phyloP scores from a whole-genome alignment of 1,140 invertebrate genomes.

The Zaprionus ghesquierei region DNA sequence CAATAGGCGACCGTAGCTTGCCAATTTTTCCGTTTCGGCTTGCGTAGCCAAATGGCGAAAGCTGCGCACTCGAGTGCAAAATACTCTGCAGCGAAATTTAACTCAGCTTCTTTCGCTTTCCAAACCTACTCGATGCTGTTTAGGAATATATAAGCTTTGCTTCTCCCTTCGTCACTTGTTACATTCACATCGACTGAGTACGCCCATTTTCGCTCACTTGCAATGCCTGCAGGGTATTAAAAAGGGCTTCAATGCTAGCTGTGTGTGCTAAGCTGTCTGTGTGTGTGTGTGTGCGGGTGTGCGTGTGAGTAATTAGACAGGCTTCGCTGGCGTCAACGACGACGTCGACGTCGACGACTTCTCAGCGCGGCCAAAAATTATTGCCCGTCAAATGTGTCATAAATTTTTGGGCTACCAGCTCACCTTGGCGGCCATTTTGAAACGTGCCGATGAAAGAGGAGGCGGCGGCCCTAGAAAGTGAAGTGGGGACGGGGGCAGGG shows the following conservation, averaged over 20 bases:
- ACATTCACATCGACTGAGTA: too few species aligned
- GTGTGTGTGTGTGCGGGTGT: slow-evolving; percentile 2
- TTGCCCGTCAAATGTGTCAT: slow-evolving; percentile 47
- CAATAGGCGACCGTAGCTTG: slow-evolving; percentile 20
- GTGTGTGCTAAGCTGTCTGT: neutral
- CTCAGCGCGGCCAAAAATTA: slow-evolving; percentile 43
- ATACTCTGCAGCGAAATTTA: neutral
- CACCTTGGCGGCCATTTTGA: slow-evolving; percentile 39
- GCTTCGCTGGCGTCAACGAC: slow-evolving; percentile 13
- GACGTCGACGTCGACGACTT: slow-evolving; percentile 18
- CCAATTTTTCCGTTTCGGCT: slow-evolving; percentile 8
- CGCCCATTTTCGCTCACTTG: neutral
- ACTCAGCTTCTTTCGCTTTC: too few species aligned
- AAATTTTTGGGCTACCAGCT: slow-evolving; percentile 29
- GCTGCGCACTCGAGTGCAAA: neutral
- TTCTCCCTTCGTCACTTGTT: neutral
- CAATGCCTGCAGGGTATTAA: neutral
- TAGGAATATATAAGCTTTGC: neutral
- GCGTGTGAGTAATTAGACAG: slow-evolving; percentile 56
- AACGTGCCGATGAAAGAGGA: neutral
- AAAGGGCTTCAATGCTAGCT: neutral
- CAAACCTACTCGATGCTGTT: too few species aligned
- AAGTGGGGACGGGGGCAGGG: neutral
- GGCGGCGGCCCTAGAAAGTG: neutral
- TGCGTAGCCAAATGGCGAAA: slow-evolving; percentile 4